Evolutionary conservation across 2,797 vertebrate species (phyloP), one percentile per base, ranked within the genome.

Genomic region (Bucorvus abyssinicus): DNA sequence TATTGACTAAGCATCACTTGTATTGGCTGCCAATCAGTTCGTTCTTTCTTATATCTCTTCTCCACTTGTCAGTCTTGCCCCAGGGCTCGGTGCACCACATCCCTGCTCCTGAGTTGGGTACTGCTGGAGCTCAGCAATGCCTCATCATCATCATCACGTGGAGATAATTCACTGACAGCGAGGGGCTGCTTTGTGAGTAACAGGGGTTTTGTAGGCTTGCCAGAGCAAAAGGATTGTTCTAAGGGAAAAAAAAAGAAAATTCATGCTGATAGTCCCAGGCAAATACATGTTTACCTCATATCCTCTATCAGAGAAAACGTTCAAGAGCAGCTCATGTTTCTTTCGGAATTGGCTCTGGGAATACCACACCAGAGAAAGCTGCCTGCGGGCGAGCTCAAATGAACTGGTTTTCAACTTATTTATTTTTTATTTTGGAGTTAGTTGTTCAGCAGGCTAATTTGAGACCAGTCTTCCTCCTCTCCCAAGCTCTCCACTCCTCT

Each of bases 51-150:
- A 1, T 15, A 6, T n/a, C 22, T 53, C 29, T 60, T 49, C 57
- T 42, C 34, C 24, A 14, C 32, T 22, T 42, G 38, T 40, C 38
- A 40, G 30, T 42, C 56, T 63, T 8, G 27, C 9, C 50, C 38
- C 45, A 12, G 22, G 12, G 29, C 23, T 49, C 1, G 2, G 10
- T 0, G 3, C 5, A 4, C 4, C 7, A 1, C 27, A 30, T 57
- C 38, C n/a, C 16, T 17, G 7, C 6, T 36, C 29, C 38, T 3
- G 19, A 61, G n/a, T 27, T 8, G 2, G 69, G 12, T 29, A 4
- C 27, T 45, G 9, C 50, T 57, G 61, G 61, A 64, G 27, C 38
- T 63, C 74, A 80, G 27, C n/a, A 21, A 8, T 1, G 30, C 42
- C 38, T 40, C 38, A 40, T 40, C 38, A 40, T 40, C 38, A 40